A percentile compares a stretch with the other conserved stretches of the same genome.
Conservation (phyloP, 2,113 vertebrate species). For the Calyptomena viridis region DNA sequence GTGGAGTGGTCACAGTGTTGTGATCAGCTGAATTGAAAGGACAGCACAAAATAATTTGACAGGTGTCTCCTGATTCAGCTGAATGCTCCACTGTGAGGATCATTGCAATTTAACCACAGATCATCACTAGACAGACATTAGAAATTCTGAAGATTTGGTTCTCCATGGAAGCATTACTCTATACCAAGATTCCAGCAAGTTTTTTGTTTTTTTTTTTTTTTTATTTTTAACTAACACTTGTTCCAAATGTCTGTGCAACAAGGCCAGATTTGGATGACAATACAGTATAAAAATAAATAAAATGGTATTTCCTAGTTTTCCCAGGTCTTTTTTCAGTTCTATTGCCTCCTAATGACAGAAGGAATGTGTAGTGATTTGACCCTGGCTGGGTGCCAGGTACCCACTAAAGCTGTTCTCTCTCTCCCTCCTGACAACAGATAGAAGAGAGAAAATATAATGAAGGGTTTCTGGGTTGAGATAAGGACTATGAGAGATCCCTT, state of each 20-base stretch:
- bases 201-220: neutral
- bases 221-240: neutral
- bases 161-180: neutral
- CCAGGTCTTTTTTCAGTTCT: neutral
- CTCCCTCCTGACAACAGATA: too few species aligned
- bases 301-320: neutral
- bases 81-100: neutral
- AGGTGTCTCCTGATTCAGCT: neutral
- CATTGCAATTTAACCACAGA: fast-evolving
- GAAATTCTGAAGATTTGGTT: neutral
- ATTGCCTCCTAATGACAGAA: neutral
- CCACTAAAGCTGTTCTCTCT: too few species aligned
- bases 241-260: neutral
- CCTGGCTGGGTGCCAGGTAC: too few species aligned
- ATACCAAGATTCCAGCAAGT: neutral
- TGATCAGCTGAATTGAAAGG: neutral
- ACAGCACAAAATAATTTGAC: neutral
- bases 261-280: neutral
- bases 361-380: too few species aligned
- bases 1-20: fast-evolving
- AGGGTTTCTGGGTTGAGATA: too few species aligned
- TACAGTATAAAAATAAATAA: neutral
- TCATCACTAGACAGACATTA: neutral
- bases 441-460: too few species aligned
- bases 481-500: too few species aligned